Conservation (phyloP, 2,888 invertebrate species). For the Cantharis lateralis region DNA sequence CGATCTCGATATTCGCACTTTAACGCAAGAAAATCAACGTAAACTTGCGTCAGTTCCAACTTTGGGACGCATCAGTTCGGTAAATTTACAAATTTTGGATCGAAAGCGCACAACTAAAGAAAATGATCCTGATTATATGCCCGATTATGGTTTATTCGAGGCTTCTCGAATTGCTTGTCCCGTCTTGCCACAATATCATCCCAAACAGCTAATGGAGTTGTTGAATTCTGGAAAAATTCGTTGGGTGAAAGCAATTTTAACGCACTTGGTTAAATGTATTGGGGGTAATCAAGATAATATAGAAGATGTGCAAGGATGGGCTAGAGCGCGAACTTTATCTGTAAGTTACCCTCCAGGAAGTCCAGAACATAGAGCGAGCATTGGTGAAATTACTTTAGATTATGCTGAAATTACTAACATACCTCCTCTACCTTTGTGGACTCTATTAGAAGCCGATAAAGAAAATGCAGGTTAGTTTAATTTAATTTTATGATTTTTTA, state of each 20-base stretch:
- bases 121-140: conserved; percentile 77
- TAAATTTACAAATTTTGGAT: conserved; percentile 79
- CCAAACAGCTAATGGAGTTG: conserved; percentile 97
- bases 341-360: conserved; percentile 85
- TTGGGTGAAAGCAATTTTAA: conserved; percentile 97
- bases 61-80: conserved; percentile 81
- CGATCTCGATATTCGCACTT: conserved; percentile 69
- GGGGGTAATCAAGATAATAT: conserved; percentile 58
- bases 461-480: conserved; percentile 64
- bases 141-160: conserved; percentile 94
- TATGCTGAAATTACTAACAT: conserved; percentile 98
- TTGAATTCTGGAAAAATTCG: conserved; percentile 97
- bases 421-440: conserved; percentile 96
- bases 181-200: conserved; percentile 98
- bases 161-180: conserved; percentile 97
- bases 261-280: conserved; percentile 87
- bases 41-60: conserved; percentile 74
- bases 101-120: conserved; percentile 62
- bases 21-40: conserved; percentile 71
- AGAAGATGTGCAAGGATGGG: conserved; percentile 72
- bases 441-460: conserved; percentile 91
- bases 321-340: conserved; percentile 85
- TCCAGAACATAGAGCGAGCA: conserved; percentile 79
- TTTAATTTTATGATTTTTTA: not conserved
- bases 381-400: conserved; percentile 86